A percentile compares a stretch with the other conserved stretches of the same genome.
phyloP scores from a whole-genome alignment of 2,113 vertebrate genomes.

The Arvicanthis niloticus region DNA sequence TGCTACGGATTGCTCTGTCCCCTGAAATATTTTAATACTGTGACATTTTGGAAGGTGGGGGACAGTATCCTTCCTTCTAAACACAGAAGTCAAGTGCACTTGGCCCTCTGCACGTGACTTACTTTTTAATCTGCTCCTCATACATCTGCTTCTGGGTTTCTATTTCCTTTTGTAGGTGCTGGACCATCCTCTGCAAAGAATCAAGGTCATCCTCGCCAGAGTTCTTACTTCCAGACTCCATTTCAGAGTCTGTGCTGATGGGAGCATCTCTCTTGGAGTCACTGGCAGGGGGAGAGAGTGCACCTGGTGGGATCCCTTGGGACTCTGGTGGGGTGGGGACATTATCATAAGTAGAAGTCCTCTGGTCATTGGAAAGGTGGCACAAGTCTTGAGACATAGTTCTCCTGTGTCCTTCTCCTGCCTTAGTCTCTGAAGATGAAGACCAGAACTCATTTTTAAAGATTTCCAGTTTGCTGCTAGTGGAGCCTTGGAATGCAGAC shows the following conservation, averaged over 20 bases:
- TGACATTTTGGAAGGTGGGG: neutral
- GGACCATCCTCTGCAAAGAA: constrained; percentile 75
- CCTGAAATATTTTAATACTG: neutral
- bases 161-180: constrained; percentile 79
- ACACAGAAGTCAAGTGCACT: neutral
- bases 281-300: constrained; percentile 59
- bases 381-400: constrained; percentile 93
- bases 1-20: neutral
- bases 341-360: constrained; percentile 69
- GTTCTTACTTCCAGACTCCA: constrained; percentile 41
- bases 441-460: constrained; percentile 84
- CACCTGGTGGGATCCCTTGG: neutral
- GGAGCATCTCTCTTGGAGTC: constrained; percentile 74
- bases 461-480: constrained; percentile 68
- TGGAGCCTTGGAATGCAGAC: constrained; percentile 69
- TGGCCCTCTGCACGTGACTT: constrained; percentile 49
- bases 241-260: constrained; percentile 63
- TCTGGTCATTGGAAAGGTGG: constrained; percentile 89
- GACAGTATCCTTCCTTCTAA: neutral
- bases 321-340: constrained; percentile 48
- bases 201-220: constrained; percentile 70
- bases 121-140: constrained; percentile 87
- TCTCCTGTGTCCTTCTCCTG: constrained; percentile 87
- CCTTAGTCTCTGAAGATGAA: constrained; percentile 51
- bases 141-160: constrained; percentile 82